These are phyloP conservation scores for Stenichneumon culpator DNA, from an alignment of 2,888 invertebrate species.

Conservation along the genomic window DNA sequence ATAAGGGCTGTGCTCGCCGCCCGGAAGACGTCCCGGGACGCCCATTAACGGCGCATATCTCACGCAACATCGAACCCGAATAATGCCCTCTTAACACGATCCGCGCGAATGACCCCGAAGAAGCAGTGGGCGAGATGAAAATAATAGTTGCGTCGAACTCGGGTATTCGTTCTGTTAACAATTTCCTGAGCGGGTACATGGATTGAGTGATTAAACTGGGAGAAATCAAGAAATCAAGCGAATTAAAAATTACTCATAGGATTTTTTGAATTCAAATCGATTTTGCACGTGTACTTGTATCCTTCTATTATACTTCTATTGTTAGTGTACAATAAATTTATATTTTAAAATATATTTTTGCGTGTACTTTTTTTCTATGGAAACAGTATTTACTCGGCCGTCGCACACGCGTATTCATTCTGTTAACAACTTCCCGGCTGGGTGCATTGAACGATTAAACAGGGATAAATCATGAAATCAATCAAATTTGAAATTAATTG, in stretches of 20 bases:
- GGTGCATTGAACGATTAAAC: neutral
- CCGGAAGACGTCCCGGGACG: conserved; percentile 56
- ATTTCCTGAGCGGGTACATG: neutral
- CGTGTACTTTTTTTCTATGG: too few species aligned
- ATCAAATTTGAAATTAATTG: too few species aligned
- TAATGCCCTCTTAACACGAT: conserved; percentile 74
- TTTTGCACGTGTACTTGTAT: too few species aligned
- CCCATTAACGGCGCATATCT: conserved; percentile 68
- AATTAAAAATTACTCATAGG: too few species aligned
- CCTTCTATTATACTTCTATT: too few species aligned
- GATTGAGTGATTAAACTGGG: neutral
- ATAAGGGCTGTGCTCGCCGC: conserved; percentile 32
- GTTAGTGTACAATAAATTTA: too few species aligned
- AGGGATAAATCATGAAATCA: neutral
- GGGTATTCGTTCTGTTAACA: conserved; percentile 25
- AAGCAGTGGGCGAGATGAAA: conserved; percentile 32
- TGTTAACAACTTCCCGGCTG: conserved; percentile 3
- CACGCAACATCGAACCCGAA: conserved; percentile 74
- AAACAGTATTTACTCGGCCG: too few species aligned
- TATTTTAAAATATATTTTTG: too few species aligned
- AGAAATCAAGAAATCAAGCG: neutral
- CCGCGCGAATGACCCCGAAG: conserved; percentile 66
- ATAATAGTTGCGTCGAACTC: neutral
- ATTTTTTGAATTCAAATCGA: too few species aligned
- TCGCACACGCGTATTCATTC: conserved; percentile 19